Evolutionary conservation across 2,888 invertebrate genomes (phyloP).

Genomic region (Pachymerium ferrugineum): DNA sequence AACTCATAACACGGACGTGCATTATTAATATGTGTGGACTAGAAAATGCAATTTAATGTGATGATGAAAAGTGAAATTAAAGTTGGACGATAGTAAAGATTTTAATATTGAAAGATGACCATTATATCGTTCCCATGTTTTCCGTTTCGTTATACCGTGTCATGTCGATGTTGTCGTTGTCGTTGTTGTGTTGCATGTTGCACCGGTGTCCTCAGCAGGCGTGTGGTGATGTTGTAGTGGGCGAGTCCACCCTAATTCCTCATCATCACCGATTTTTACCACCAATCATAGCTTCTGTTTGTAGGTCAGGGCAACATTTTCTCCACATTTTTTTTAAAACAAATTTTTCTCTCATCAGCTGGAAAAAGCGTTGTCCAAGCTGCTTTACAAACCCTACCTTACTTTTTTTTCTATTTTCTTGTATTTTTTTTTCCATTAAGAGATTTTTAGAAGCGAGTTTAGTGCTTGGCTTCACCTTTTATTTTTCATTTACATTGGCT

Average conservation of each 20-base stretch:
- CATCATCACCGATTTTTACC: slow-evolving; percentile 2
- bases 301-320: slow-evolving; percentile 1
- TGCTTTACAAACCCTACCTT: background rate
- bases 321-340: background rate
- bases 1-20: too few species aligned
- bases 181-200: background rate
- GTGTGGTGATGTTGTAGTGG: slow-evolving; percentile 21
- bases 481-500: background rate
- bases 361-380: slow-evolving; percentile 4
- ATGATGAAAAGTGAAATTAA: too few species aligned
- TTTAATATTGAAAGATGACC: background rate
- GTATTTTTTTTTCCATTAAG: background rate
- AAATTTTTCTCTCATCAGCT: background rate
- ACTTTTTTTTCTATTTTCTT: background rate
- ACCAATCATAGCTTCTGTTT: slow-evolving; percentile 1
- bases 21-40: too few species aligned
- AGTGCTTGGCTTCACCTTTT: background rate
- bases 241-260: background rate
- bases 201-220: slow-evolving; percentile 8
- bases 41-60: too few species aligned
- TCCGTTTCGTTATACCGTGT: background rate
- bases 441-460: slow-evolving; percentile 2
- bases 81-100: too few species aligned
- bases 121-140: background rate
- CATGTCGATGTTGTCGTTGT: background rate